Evolutionary conservation across 2,113 vertebrate species (phyloP).

Genomic region (Calyptomena viridis): DNA sequence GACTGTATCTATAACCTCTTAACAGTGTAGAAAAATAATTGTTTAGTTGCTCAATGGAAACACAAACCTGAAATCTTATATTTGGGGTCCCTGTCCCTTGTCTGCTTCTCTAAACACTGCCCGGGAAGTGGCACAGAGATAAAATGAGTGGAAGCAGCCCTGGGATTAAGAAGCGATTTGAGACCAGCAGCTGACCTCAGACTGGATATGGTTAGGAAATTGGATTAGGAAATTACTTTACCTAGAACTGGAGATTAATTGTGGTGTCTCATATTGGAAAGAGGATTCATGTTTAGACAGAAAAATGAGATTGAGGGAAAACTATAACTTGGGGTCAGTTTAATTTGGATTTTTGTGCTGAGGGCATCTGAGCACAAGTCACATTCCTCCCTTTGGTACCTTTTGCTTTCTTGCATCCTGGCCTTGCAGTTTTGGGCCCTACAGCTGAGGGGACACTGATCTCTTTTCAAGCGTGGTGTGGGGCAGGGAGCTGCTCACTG

Average conservation of each 20-base stretch:
- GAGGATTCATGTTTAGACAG: background rate
- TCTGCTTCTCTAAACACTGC: background rate
- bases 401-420: background rate
- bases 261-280: background rate
- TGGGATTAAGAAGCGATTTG: background rate
- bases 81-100: background rate
- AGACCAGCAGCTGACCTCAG: background rate
- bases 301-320: background rate
- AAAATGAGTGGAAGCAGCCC: background rate
- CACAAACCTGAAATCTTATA: background rate
- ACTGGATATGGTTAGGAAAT: background rate
- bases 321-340: background rate
- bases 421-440: background rate
- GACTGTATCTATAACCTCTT: background rate
- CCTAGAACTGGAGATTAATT: background rate
- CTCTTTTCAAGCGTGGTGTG: background rate
- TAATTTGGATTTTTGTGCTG: background rate
- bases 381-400: background rate
- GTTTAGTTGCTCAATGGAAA: background rate
- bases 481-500: background rate
- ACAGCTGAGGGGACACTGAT: background rate
- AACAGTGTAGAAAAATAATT: background rate
- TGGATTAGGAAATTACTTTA: background rate
- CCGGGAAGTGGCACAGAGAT: background rate
- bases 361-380: background rate